These are phyloP conservation scores for Tichodroma muraria DNA, from an alignment of 2,113 vertebrate genomes.

Conservation along the genomic window DNA sequence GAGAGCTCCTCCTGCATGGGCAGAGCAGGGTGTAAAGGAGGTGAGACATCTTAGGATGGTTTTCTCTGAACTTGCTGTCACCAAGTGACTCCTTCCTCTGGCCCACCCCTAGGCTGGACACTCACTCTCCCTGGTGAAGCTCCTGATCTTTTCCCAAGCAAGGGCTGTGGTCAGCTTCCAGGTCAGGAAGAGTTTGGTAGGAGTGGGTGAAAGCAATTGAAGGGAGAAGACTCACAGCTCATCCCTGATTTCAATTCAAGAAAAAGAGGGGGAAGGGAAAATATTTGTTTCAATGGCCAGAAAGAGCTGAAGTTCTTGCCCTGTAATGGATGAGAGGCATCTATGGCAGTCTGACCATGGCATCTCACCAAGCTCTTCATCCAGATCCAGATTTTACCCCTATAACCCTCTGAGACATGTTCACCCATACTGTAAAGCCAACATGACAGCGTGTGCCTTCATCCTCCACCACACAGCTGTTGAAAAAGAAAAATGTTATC, in stretches of 20 bases:
- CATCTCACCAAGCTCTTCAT: neutral
- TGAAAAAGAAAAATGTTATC: neutral
- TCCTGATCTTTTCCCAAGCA: neutral
- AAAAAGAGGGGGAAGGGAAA: neutral
- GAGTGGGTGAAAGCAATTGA: neutral
- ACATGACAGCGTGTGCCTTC: neutral
- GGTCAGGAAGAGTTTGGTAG: neutral
- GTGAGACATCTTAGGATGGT: neutral
- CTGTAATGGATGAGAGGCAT: neutral
- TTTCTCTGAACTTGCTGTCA: neutral
- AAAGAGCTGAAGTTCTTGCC: neutral
- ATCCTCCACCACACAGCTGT: accelerated
- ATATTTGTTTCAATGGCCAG: neutral
- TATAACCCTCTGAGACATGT: neutral
- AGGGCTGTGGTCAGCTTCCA: neutral
- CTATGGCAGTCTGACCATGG: neutral
- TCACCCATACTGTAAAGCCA: neutral
- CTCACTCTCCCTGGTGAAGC: neutral
- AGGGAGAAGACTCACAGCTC: neutral
- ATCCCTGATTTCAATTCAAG: neutral
- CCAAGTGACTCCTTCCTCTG: neutral
- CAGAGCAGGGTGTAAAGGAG: neutral
- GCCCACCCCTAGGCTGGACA: neutral
- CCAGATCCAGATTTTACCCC: neutral
- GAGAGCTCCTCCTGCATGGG: neutral